Conservation (phyloP, 53 echinoderm and acorn worm species). For the Antedon mediterranea region DNA sequence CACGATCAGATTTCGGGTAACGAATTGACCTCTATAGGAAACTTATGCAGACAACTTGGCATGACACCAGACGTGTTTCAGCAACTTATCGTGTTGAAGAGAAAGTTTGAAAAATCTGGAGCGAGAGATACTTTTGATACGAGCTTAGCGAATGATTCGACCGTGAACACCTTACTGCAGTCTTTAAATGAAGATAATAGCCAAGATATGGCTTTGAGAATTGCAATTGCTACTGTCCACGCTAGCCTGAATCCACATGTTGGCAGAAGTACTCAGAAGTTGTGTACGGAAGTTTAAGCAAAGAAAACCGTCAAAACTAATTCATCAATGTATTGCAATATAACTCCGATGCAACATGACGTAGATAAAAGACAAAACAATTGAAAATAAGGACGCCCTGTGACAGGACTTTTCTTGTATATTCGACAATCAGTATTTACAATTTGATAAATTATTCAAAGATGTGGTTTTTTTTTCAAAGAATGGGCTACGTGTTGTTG, state of each 20-base stretch:
- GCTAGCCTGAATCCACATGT: constrained; percentile 7
- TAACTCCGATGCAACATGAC: too few relatives aligned
- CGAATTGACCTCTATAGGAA: neutral
- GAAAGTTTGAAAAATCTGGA: neutral
- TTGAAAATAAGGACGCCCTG: too few relatives aligned
- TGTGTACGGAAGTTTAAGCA: neutral
- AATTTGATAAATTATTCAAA: too few relatives aligned
- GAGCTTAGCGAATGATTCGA: constrained; percentile 16
- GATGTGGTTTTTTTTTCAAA: too few relatives aligned
- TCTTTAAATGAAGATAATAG: constrained; percentile 21
- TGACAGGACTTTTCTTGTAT: too few relatives aligned
- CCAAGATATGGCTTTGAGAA: constrained; percentile 20
- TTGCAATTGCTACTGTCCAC: constrained; percentile 41
- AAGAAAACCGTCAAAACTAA: neutral
- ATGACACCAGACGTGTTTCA: neutral
- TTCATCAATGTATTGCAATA: too few relatives aligned
- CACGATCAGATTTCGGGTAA: neutral
- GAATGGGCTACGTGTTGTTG: too few relatives aligned
- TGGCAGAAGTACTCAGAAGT: neutral
- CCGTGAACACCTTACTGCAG: constrained; percentile 18
- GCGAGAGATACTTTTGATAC: constrained; percentile 8
- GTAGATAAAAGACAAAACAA: too few relatives aligned
- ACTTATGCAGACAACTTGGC: neutral
- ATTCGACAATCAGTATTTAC: too few relatives aligned
- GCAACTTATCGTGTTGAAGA: neutral